Percentiles rank a stretch among this genome's conserved stretches.
These are phyloP conservation scores for Phengaris arion DNA, from an alignment of 2,888 invertebrate species.

Conservation along the genomic window DNA sequence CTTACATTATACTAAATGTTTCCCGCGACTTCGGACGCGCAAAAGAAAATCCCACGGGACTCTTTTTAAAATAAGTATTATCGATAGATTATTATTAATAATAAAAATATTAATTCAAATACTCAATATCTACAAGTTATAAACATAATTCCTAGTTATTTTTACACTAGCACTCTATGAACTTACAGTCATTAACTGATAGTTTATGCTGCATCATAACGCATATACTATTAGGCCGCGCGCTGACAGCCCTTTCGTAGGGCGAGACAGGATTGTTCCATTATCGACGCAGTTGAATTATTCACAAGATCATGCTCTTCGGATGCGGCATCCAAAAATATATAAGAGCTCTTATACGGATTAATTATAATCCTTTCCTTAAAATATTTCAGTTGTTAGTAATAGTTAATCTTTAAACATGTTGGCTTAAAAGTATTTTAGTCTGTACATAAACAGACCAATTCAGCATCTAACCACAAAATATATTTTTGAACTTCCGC, in stretches of 20 bases:
- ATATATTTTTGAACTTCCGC: conserved; percentile 2
- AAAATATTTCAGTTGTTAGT: not conserved
- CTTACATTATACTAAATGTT: too few relatives aligned
- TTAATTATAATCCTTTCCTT: not conserved
- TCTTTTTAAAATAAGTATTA: too few relatives aligned
- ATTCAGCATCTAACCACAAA: not conserved
- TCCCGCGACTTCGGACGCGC: too few relatives aligned
- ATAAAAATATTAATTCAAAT: too few relatives aligned
- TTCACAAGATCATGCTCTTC: conserved; percentile 57
- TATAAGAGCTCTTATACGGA: not conserved
- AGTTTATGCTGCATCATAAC: conserved; percentile 54
- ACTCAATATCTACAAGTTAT: not conserved
- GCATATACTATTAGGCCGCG: conserved; percentile 60
- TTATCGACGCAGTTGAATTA: conserved; percentile 73
- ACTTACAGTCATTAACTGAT: conserved; percentile 40
- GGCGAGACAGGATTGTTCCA: conserved; percentile 75
- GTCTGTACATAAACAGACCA: not conserved
- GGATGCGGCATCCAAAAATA: conserved; percentile 50
- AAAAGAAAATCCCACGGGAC: too few relatives aligned
- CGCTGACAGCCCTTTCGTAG: conserved; percentile 69
- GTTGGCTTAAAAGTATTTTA: not conserved
- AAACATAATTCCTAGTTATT: not conserved
- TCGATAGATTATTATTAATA: too few relatives aligned
- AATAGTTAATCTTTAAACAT: not conserved
- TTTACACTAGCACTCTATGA: conserved; percentile 23